Evolutionary conservation across 2,113 vertebrate species (phyloP).

Genomic region (Phycodurus eques): DNA sequence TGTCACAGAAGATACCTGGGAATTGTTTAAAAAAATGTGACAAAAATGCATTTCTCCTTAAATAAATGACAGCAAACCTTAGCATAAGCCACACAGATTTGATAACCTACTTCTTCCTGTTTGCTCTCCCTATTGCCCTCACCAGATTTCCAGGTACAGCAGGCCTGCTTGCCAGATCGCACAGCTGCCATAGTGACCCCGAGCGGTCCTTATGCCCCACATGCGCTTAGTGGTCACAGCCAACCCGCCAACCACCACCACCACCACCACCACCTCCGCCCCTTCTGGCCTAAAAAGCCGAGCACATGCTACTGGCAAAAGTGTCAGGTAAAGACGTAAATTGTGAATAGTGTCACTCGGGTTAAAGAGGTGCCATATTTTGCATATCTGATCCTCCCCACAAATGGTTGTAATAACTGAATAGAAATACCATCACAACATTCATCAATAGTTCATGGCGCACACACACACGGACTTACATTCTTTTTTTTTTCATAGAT

Average conservation of each 20-base stretch:
- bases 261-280: not conserved
- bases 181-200: constrained; percentile 36
- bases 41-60: too few species aligned
- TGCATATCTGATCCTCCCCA: not conserved
- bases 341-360: not conserved
- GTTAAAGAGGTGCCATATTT: not conserved
- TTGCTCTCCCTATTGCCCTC: not conserved
- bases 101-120: not conserved
- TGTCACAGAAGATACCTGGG: too few species aligned
- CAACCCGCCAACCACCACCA: not conserved
- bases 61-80: not conserved
- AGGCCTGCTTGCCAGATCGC: constrained; percentile 2
- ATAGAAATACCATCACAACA: not conserved
- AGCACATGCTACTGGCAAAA: constrained; percentile 8
- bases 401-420: not conserved
- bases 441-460: not conserved
- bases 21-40: too few species aligned
- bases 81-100: not conserved
- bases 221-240: constrained; percentile 21
- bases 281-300: constrained; percentile 5
- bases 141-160: not conserved
- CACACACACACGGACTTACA: not conserved
- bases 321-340: not conserved
- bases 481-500: not conserved
- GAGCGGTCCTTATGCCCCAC: constrained; percentile 13